Conservation (phyloP, 1,140 invertebrate species). For the Tachypleus tridentatus region DNA sequence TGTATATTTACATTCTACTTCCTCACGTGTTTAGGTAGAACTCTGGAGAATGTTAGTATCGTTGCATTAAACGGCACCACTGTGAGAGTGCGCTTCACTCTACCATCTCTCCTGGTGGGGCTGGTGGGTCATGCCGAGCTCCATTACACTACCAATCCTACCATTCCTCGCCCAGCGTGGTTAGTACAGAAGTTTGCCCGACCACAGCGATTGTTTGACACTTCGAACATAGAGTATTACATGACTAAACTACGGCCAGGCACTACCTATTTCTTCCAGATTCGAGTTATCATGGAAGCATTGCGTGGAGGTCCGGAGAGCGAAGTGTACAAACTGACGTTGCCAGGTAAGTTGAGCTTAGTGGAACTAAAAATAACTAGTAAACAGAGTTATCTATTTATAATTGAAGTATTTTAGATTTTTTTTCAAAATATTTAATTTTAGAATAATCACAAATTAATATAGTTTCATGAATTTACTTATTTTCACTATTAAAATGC, state of each 20-base stretch:
- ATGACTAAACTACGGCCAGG: constrained; percentile 56
- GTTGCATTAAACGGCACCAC: constrained; percentile 52
- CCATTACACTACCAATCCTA: constrained; percentile 24
- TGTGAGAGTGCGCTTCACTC: constrained; percentile 63
- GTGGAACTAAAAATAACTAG: too few species aligned
- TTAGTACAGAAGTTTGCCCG: constrained; percentile 68
- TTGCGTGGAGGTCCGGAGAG: constrained; percentile 22
- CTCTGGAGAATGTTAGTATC: constrained; percentile 35
- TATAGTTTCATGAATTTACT: too few species aligned
- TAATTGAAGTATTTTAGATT: too few species aligned
- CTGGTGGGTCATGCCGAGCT: constrained; percentile 25
- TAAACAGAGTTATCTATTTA: too few species aligned
- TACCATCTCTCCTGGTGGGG: constrained; percentile 54
- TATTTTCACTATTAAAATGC: too few species aligned
- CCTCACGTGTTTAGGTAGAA: constrained; percentile 1
- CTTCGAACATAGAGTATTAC: constrained; percentile 67
- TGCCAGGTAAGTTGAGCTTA: constrained; percentile 12
- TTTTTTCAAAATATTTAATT: too few species aligned
- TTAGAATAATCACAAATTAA: too few species aligned
- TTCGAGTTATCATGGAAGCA: constrained; percentile 23
- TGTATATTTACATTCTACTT: too few species aligned
- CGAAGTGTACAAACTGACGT: constrained; percentile 20
- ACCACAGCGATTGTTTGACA: constrained; percentile 64
- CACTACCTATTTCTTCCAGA: constrained; percentile 50
- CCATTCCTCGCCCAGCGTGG: constrained; percentile 42